Base-by-base conservation (phyloP, 1,140 invertebrate species). In the Calosoma granatense region DNA sequence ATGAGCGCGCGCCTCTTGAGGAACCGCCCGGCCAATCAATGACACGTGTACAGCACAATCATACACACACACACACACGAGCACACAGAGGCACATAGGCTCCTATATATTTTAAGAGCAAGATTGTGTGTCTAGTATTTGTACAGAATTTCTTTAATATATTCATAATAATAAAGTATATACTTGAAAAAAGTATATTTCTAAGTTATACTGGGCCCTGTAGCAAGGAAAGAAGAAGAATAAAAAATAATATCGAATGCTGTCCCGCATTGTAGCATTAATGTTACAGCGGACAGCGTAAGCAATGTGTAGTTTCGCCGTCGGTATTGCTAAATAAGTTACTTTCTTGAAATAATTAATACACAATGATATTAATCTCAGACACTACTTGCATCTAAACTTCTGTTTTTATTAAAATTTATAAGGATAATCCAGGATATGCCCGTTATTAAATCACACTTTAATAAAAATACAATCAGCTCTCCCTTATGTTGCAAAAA, bases 41-140 rank as follows among this genome's bases (percentile, higher is more conserved):
- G 56, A 53, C 56, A 56, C 56, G 39, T 43, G 56, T 58, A 58
- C 57, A 55, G 22, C 56, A 53, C 55, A 60, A 59, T 51, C 56
- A 41, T 51, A 55, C 53, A 30, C 56, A 53, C 55, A 60, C 61
- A 57, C 56, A 41, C 55, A 55, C 22, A 26, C 55, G 55, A 43
- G 53, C 54, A 59, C 54, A 36, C 39, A 55, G 17, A 20, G 41
- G 17, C 21, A 20, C 56, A 51, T 15, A 53, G 22, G 52, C 9
- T 53, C 21, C 11, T 53, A 20, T 19, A 3, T 53, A 19, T n/a
- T 11, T 51, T 51, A 15, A 22, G 14, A 19, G 17, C 51, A 11
- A 53, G n/a, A n/a, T 36, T 36, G n/a, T 36, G n/a, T 36, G n/a
- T 36, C n/a, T 36, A 36, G 26, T 6, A 36, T 9, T n/a, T 9